Percentiles rank a stretch among this genome's conserved stretches.
phyloP scores from a whole-genome alignment of 2,113 vertebrate species.

The Xyliphius kryptos region DNA sequence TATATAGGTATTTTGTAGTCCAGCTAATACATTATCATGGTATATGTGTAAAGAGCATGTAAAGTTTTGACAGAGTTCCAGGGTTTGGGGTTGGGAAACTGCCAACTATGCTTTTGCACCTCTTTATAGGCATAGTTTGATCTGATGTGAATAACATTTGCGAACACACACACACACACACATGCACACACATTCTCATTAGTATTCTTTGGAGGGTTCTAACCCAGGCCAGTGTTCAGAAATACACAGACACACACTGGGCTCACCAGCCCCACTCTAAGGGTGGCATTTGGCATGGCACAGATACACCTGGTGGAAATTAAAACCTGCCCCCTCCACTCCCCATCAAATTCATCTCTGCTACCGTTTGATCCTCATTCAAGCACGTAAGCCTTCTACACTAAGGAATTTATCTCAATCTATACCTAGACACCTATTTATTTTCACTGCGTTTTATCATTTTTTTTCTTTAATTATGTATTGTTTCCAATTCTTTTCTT shows the following conservation, averaged over 20 bases:
- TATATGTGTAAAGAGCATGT: constrained; percentile 56
- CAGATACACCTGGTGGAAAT: constrained; percentile 66
- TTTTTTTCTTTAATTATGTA: not conserved
- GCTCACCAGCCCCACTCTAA: constrained; percentile 62
- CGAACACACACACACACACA: constrained; percentile 49
- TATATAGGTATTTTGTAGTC: too few relatives aligned
- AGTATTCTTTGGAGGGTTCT: constrained; percentile 36
- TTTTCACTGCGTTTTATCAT: too few relatives aligned
- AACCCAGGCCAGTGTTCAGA: constrained; percentile 41
- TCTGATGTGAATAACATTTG: constrained; percentile 72
- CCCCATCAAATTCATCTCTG: constrained; percentile 45
- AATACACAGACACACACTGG: constrained; percentile 2
- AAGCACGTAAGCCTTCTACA: constrained; percentile 26
- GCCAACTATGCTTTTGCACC: constrained; percentile 68
- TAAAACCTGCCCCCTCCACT: constrained; percentile 34
- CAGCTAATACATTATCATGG: constrained; percentile 51
- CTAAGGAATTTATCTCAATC: constrained; percentile 20
- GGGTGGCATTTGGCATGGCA: constrained; percentile 68
- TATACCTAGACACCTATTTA: constrained; percentile 4
- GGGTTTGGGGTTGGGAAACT: constrained; percentile 65
- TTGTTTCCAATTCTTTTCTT: not conserved
- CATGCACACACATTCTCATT: constrained; percentile 39
- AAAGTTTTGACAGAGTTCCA: constrained; percentile 67
- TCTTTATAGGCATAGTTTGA: constrained; percentile 69
- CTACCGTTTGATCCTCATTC: constrained; percentile 47